A percentile compares a stretch with the other conserved stretches of the same genome.
Evolutionary conservation across 2,113 vertebrate genomes (phyloP).

Genomic region (Dromas ardeola): DNA sequence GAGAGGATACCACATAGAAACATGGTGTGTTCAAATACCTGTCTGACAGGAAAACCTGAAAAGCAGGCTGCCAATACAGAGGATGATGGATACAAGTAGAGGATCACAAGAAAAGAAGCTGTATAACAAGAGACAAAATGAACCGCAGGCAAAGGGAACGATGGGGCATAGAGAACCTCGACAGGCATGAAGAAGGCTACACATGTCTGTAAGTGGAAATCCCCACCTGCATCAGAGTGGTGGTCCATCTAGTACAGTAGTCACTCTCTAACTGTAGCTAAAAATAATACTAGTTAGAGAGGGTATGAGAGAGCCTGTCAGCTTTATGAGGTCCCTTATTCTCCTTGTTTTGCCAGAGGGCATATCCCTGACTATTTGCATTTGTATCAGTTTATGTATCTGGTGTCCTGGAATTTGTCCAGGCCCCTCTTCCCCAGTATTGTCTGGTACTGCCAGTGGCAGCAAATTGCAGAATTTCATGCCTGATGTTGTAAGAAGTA

Average conservation of each 20-base stretch:
- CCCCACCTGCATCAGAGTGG: rapidly evolving
- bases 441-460: not conserved
- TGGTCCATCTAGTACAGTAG: not conserved
- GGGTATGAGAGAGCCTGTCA: not conserved
- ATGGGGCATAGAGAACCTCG: not conserved
- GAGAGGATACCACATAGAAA: not conserved
- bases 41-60: not conserved
- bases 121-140: not conserved
- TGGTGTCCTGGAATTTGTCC: not conserved
- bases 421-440: not conserved
- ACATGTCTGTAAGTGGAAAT: not conserved
- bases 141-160: not conserved
- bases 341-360: not conserved
- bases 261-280: not conserved
- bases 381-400: not conserved
- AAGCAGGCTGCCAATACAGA: not conserved
- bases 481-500: not conserved
- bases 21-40: not conserved
- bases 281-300: not conserved
- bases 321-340: not conserved
- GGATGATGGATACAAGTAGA: not conserved
- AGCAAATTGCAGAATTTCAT: not conserved
- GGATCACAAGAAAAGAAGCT: not conserved
- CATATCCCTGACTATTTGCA: not conserved
- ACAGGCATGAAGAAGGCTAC: not conserved